Percentiles rank a stretch among this genome's conserved stretches.
These are phyloP conservation scores for Alouatta palliata DNA, from an alignment of 2,113 vertebrate genomes.

Conservation along the genomic window DNA sequence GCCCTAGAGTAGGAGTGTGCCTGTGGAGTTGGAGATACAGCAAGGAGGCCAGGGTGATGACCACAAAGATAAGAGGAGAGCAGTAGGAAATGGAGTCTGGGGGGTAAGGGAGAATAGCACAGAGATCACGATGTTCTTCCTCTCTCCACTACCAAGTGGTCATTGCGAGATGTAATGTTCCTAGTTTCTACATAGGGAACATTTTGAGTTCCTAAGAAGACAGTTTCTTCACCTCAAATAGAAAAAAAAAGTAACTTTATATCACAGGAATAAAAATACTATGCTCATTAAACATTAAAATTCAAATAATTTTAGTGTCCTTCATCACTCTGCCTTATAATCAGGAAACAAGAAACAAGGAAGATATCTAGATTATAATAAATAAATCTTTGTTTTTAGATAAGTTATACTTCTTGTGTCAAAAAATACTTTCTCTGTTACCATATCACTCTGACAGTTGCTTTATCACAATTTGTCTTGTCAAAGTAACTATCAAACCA, in stretches of 20 bases:
- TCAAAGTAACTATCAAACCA: neutral
- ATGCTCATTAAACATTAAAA: constrained; percentile 36
- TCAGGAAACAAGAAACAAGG: neutral
- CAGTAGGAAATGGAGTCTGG: neutral
- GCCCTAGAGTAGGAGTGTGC: neutral
- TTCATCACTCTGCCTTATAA: neutral
- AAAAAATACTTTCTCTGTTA: constrained; percentile 17
- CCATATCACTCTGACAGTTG: neutral
- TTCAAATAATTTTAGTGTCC: neutral
- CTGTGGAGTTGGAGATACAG: neutral
- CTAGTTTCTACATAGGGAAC: neutral
- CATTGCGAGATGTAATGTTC: neutral
- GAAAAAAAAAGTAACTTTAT: neutral
- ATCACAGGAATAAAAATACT: neutral
- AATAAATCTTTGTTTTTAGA: constrained; percentile 19
- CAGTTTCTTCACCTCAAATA: neutral
- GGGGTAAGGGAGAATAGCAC: neutral
- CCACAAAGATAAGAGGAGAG: neutral
- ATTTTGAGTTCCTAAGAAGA: neutral
- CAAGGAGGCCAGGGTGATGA: neutral
- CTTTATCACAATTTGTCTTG: neutral
- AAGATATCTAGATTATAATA: neutral
- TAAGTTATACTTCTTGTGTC: neutral
- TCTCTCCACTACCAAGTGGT: neutral
- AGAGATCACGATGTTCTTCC: neutral